These are phyloP conservation scores for Aphrocallistes beatrix DNA, from an alignment of 37 sponge, comb jelly and placozoan species.

Conservation along the genomic window DNA sequence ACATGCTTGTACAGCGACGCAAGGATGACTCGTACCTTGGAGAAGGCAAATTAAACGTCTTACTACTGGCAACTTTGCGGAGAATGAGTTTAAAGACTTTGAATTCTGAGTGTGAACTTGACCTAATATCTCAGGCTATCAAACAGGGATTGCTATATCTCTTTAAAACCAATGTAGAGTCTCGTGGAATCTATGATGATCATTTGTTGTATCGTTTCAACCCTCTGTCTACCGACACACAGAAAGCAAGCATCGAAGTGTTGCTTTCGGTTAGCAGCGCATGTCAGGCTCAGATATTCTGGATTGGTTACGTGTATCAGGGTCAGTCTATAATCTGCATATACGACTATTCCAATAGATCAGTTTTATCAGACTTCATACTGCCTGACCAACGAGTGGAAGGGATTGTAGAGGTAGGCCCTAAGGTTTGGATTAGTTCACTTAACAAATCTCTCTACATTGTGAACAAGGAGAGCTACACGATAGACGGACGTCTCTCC, in stretches of 20 bases:
- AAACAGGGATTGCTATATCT: background rate
- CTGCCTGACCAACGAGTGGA: background rate
- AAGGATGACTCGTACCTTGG: background rate
- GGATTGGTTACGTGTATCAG: conserved; percentile 2
- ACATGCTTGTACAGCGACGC: background rate
- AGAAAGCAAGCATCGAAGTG: background rate
- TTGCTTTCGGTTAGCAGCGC: background rate
- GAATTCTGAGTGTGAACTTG: background rate
- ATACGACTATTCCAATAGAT: background rate
- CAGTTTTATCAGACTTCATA: background rate
- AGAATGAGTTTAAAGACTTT: background rate
- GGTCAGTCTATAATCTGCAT: background rate
- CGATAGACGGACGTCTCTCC: background rate
- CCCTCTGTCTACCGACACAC: conserved; percentile 4
- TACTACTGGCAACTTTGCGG: background rate
- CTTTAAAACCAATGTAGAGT: background rate
- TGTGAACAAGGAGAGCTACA: background rate
- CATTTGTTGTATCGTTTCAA: background rate
- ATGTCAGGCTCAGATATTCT: background rate
- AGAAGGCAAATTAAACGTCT: background rate
- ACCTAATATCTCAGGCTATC: background rate
- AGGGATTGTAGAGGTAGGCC: background rate
- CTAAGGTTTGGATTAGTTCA: background rate
- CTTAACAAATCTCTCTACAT: background rate
- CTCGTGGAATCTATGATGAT: background rate